These are phyloP conservation scores for Blastobasis lacticolella DNA, from an alignment of 2,888 invertebrate genomes.

Conservation along the genomic window DNA sequence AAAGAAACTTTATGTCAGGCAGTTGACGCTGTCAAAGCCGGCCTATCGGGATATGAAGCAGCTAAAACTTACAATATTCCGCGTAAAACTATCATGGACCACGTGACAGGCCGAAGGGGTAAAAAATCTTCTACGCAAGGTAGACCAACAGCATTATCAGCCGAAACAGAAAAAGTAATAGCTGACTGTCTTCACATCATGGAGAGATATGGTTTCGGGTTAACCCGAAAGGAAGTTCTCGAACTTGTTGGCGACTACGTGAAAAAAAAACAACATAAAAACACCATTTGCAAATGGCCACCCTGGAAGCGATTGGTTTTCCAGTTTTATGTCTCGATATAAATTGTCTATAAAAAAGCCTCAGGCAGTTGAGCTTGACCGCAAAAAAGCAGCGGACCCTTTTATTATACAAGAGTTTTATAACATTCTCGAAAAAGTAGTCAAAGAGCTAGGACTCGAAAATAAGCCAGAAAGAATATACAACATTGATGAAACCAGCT, in stretches of 20 bases:
- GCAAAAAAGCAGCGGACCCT: slow-evolving; percentile 16
- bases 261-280: slow-evolving; percentile 14
- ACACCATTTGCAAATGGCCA: slow-evolving; percentile 15
- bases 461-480: not conserved
- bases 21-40: slow-evolving; percentile 6
- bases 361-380: slow-evolving; percentile 16
- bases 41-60: slow-evolving; percentile 3
- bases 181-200: slow-evolving; percentile 17
- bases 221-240: slow-evolving; percentile 27
- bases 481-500: not conserved
- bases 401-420: slow-evolving; percentile 17
- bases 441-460: not conserved
- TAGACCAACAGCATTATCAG: slow-evolving; percentile 11
- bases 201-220: slow-evolving; percentile 30
- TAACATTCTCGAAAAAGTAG: slow-evolving; percentile 1
- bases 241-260: slow-evolving; percentile 24
- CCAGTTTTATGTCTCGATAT: slow-evolving; percentile 14
- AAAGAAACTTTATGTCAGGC: slow-evolving; percentile 8
- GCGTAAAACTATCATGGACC: slow-evolving; percentile 16
- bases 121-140: slow-evolving; percentile 11
- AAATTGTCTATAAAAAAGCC: slow-evolving; percentile 16
- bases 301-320: slow-evolving; percentile 16
- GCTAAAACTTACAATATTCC: slow-evolving; percentile 12
- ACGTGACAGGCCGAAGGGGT: slow-evolving; percentile 8
- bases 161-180: slow-evolving; percentile 13